These are phyloP conservation scores for Volucella zonaria DNA, from an alignment of 2,888 invertebrate species.

Conservation along the genomic window DNA sequence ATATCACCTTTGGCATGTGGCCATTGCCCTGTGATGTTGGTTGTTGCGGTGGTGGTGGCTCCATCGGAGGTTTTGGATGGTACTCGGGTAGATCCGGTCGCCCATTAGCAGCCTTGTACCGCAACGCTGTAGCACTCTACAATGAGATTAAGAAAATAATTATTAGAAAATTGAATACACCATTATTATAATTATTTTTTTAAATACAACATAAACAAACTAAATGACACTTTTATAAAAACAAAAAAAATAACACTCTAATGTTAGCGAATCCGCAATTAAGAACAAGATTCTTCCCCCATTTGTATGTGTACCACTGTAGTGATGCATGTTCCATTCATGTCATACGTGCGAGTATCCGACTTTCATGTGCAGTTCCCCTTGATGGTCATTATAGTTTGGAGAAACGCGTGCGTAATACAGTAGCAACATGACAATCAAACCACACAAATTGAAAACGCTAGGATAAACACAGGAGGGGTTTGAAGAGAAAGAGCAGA, in stretches of 20 bases:
- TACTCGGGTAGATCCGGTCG: conserved; percentile 81
- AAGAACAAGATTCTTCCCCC: neutral
- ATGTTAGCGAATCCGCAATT: neutral
- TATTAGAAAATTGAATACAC: too few relatives aligned
- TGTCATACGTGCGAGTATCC: neutral
- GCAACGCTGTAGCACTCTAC: conserved; percentile 80
- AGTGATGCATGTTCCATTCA: conserved; percentile 16
- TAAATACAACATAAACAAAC: neutral
- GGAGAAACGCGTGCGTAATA: conserved; percentile 59
- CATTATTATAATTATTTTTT: too few relatives aligned
- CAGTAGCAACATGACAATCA: conserved; percentile 69
- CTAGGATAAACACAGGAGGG: conserved; percentile 34
- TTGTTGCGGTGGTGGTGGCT: conserved; percentile 79
- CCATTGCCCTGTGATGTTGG: conserved; percentile 79
- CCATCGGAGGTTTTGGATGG: conserved; percentile 80
- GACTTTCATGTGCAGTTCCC: conserved; percentile 28
- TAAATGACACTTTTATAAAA: neutral
- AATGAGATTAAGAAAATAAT: conserved; percentile 55
- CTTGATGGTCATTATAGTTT: conserved; percentile 39
- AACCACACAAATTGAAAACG: conserved; percentile 70
- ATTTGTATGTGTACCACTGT: neutral
- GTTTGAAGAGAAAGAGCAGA: conserved; percentile 8
- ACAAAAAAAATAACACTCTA: neutral
- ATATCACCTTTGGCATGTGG: conserved; percentile 82
- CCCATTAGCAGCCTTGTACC: conserved; percentile 80